Conservation (phyloP, 2,888 invertebrate species). For the Campoplex capitator region DNA sequence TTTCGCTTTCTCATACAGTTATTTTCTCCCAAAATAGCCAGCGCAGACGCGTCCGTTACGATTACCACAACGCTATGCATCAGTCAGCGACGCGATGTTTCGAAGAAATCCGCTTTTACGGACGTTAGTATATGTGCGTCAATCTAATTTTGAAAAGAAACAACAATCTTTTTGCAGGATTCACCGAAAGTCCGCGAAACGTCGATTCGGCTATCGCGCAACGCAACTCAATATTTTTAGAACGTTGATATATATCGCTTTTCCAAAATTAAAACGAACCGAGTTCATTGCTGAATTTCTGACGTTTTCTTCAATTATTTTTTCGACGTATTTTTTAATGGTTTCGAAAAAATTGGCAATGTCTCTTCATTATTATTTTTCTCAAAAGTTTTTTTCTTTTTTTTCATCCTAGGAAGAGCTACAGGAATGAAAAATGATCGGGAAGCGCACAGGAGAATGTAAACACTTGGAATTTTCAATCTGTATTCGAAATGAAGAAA, state of each 20-base stretch:
- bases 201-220: not conserved
- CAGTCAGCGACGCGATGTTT: not conserved
- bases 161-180: not conserved
- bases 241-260: not conserved
- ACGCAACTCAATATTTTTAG: not conserved
- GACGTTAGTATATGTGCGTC: not conserved
- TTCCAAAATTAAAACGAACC: not conserved
- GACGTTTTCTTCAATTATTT: not conserved
- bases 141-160: not conserved
- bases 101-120: constrained; percentile 19
- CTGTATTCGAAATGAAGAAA: not conserved
- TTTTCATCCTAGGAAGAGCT: no score
- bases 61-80: constrained; percentile 1
- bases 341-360: not conserved
- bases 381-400: not conserved
- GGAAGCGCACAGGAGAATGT: not conserved
- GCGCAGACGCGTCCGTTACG: constrained; percentile 24
- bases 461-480: not conserved
- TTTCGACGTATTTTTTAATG: not conserved
- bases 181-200: not conserved
- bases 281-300: not conserved
- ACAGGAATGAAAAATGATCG: no score
- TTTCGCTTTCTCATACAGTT: constrained; percentile 32
- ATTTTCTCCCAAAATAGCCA: constrained; percentile 30
- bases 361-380: not conserved